Conservation (phyloP, 2,888 invertebrate species). For the Horisme vitalbata region DNA sequence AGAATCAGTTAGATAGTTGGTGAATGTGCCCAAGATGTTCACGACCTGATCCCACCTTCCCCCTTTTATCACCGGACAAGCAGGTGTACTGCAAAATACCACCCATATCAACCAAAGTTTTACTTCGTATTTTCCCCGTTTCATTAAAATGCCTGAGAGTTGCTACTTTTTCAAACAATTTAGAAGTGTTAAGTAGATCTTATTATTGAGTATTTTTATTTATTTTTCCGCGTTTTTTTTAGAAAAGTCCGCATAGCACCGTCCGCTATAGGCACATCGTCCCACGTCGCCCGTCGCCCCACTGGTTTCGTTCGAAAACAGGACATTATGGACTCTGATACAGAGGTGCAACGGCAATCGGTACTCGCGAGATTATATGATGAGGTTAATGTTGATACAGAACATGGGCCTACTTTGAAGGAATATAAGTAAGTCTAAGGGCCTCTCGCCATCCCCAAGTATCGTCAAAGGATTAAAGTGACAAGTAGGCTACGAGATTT, state of each 20-base stretch:
- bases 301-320: slow-evolving; percentile 38
- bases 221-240: not conserved
- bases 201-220: too few relatives aligned
- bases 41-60: too few relatives aligned
- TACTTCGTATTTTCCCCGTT: too few relatives aligned
- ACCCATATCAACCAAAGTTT: too few relatives aligned
- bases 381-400: slow-evolving; percentile 36
- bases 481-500: too few relatives aligned
- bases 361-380: slow-evolving; percentile 54
- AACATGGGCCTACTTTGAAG: slow-evolving; percentile 57
- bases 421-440: slow-evolving; percentile 50
- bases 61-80: too few relatives aligned
- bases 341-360: slow-evolving; percentile 41
- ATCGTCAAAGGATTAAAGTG: not conserved
- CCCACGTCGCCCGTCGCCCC: slow-evolving; percentile 38
- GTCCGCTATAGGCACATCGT: slow-evolving; percentile 18
- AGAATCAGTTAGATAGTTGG: too few relatives aligned
- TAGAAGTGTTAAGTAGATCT: too few relatives aligned
- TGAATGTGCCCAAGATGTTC: too few relatives aligned
- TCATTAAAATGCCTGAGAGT: too few relatives aligned
- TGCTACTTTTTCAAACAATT: too few relatives aligned
- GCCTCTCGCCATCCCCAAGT: not conserved
- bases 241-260: slow-evolving; percentile 55
- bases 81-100: too few relatives aligned
- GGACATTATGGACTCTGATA: slow-evolving; percentile 33